A percentile compares a stretch with the other conserved stretches of the same genome.
Evolutionary conservation across 1,140 invertebrate species (phyloP).

Genomic region (Ostrea denselamellosa): DNA sequence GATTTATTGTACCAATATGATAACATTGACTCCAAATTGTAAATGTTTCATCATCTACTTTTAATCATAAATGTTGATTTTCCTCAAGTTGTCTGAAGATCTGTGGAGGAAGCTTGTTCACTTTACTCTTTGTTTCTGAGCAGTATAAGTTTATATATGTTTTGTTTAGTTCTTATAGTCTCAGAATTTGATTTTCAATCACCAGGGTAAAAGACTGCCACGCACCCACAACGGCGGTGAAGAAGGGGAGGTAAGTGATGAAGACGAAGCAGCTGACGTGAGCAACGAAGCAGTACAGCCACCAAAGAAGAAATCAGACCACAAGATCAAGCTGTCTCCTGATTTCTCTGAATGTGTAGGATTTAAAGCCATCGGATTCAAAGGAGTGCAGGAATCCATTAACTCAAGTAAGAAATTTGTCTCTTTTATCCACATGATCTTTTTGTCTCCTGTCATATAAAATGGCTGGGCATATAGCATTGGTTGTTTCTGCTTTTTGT

Average conservation of each 20-base stretch:
- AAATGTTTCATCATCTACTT: too few relatives aligned
- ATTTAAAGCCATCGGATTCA: conserved; percentile 80
- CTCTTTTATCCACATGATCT: too few relatives aligned
- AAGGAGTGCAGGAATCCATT: conserved; percentile 75
- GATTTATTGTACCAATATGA: too few relatives aligned
- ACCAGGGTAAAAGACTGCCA: conserved; percentile 72
- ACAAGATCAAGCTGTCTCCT: conserved; percentile 73
- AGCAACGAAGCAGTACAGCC: conserved; percentile 59
- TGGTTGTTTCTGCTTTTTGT: too few relatives aligned
- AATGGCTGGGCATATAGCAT: too few relatives aligned
- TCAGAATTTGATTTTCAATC: not conserved
- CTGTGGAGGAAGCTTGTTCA: too few relatives aligned
- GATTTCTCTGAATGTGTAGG: conserved; percentile 80
- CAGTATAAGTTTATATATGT: not conserved
- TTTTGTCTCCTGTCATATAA: too few relatives aligned
- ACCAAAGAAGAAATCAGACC: conserved; percentile 52
- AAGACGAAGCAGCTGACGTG: conserved; percentile 75
- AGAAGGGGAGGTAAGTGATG: conserved; percentile 72
- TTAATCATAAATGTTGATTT: too few relatives aligned
- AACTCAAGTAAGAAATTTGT: conserved; percentile 74
- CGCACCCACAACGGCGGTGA: conserved; percentile 42
- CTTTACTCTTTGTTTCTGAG: too few relatives aligned
- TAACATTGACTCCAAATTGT: too few relatives aligned
- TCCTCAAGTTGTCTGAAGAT: too few relatives aligned
- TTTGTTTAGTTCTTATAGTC: too few relatives aligned